Evolutionary conservation across 2,888 invertebrate species (phyloP).

Genomic region (Sepioteuthis lessoniana): DNA sequence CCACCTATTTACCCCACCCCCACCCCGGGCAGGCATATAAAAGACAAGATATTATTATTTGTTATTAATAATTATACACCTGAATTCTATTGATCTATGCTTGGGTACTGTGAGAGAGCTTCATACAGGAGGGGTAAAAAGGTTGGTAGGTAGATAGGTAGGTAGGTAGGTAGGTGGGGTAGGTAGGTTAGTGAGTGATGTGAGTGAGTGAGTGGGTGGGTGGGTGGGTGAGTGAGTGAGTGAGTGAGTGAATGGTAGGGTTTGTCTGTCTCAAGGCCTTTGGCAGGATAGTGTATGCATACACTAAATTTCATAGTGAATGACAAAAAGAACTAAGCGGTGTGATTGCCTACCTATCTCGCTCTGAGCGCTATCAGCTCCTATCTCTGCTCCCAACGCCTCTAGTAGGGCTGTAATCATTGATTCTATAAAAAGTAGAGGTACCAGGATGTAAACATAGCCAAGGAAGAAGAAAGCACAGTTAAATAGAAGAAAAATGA

Average conservation of each 20-base stretch:
- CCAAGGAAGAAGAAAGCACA: slow-evolving; percentile 44
- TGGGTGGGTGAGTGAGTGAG: background rate
- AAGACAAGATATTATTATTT: background rate
- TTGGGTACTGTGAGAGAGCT: background rate
- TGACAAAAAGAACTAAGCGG: slow-evolving; percentile 45
- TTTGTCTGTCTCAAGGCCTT: slow-evolving; percentile 41
- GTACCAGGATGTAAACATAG: slow-evolving; percentile 44
- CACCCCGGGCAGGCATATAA: no score
- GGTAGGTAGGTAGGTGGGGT: background rate
- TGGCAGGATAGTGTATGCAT: slow-evolving; percentile 46
- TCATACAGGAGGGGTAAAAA: background rate
- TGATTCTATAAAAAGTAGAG: slow-evolving; percentile 48
- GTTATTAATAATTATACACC: background rate
- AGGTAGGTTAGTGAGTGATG: background rate
- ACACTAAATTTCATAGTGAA: slow-evolving; percentile 26
- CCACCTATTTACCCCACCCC: no score
- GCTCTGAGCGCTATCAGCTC: slow-evolving; percentile 46
- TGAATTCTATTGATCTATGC: background rate
- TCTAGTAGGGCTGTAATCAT: slow-evolving; percentile 47
- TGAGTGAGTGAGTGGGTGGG: no score
- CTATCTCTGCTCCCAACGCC: slow-evolving; percentile 46
- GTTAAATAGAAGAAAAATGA: slow-evolving; percentile 8
- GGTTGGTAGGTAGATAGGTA: background rate
- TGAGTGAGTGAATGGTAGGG: background rate
- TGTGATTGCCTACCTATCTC: slow-evolving; percentile 46